Conservation (phyloP, 64 coral and sea anemone genomes). For the Montipora sp. region DNA sequence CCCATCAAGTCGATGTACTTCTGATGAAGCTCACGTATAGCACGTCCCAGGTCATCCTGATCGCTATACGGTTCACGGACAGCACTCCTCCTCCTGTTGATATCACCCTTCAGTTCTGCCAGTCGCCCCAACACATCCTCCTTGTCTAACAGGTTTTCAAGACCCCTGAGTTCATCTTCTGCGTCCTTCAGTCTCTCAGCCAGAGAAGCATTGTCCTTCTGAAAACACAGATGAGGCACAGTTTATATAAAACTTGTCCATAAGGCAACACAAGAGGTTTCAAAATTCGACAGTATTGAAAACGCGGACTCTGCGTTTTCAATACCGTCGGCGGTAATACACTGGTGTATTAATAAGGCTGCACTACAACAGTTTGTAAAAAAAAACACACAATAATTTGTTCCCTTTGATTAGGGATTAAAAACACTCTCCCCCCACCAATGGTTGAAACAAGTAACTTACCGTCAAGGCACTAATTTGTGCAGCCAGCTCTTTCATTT, state of each 20-base stretch:
- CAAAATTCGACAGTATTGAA: not conserved
- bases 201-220: slow-evolving; percentile 66
- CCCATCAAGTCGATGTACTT: slow-evolving; percentile 71
- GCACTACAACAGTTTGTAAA: too few species aligned
- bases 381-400: too few species aligned
- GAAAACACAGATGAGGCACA: not conserved
- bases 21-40: slow-evolving; percentile 71
- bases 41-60: slow-evolving; percentile 74
- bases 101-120: slow-evolving; percentile 69
- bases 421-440: too few species aligned
- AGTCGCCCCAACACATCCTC: slow-evolving; percentile 74
- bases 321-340: not conserved
- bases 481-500: slow-evolving; percentile 79
- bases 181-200: slow-evolving; percentile 60
- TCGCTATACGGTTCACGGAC: slow-evolving; percentile 54
- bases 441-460: not conserved
- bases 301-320: not conserved
- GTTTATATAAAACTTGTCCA: too few species aligned
- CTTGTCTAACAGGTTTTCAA: slow-evolving; percentile 70
- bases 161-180: slow-evolving; percentile 65
- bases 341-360: too few species aligned
- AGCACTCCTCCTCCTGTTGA: slow-evolving; percentile 44
- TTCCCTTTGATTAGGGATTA: too few species aligned
- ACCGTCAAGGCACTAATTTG: slow-evolving; percentile 85
- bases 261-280: not conserved